Evolutionary conservation across 35 echinoderm and acorn worm species (phyloP), one percentile per base, ranked within the genome.

Genomic region (Lytechinus pictus): DNA sequence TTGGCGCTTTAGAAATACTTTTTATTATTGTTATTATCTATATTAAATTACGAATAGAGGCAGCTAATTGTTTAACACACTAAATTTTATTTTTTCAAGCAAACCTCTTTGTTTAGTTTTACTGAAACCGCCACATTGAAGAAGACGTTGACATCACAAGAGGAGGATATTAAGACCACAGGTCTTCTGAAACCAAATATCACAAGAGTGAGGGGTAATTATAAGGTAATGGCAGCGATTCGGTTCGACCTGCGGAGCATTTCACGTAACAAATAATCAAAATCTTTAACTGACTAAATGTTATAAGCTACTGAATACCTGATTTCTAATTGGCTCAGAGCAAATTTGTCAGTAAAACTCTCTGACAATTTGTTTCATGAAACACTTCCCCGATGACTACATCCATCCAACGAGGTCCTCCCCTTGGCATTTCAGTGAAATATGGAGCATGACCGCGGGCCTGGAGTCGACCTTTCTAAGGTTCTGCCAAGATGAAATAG

Each of bases 381-480:
- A 44, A 44, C 33, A 44, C 33, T 44, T 44, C 33, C 33, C 33
- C 33, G 66, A 24, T 79, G 66, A 79, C 12, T 79, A 24, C 16
- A 79, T 27, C 21, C 66, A 79, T 79, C 66, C 6, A 24, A 79
- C 66, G n/a, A 79, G 66, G 66, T 8, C n/a, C 66, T 79, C 66
- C 66, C 66, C 66, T 79, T 79, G 66, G 66, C 66, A 79, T 79
- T 79, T 79, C 66, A 16, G 21, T 79, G 14, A 14, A 79, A 79
- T 79, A 16, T 79, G 19, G 66, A 79, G 66, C 66, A 79, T 79
- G 66, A 79, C 66, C 66, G 66, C 66, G 66, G 66, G 66, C 66
- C 66, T 79, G 66, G 66, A 79, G 66, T 24, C 66, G 66, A 79
- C 66, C 66, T 79, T 79, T 79, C 66, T 79, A 79, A 79, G n/a